phyloP scores from a whole-genome alignment of 2,113 vertebrate genomes.

The Platycercus adscitus region DNA sequence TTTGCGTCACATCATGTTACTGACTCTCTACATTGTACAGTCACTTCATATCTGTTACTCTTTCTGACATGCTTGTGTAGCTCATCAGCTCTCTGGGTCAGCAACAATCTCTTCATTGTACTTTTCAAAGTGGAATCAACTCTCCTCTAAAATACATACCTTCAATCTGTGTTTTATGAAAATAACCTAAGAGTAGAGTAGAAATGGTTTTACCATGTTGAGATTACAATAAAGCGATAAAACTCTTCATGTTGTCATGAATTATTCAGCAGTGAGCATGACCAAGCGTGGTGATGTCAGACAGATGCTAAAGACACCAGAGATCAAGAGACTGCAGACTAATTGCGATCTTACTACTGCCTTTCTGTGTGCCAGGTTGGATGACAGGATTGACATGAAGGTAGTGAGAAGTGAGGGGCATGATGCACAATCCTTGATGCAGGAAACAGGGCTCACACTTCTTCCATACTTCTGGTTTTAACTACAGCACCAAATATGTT shows the following conservation, averaged over 20 bases:
- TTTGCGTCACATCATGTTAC: rapidly evolving
- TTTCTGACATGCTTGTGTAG: neutral
- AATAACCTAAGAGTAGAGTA: neutral
- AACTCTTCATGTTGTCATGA: neutral
- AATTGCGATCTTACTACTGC: rapidly evolving
- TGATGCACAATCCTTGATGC: neutral
- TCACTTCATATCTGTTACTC: neutral
- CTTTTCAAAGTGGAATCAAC: neutral
- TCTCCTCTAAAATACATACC: neutral
- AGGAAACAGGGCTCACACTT: neutral
- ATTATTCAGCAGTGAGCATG: neutral
- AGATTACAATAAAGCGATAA: neutral
- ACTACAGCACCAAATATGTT: neutral
- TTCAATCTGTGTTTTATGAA: neutral
- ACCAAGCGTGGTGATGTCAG: neutral
- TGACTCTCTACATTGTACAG: neutral
- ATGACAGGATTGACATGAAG: neutral
- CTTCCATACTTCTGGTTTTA: neutral
- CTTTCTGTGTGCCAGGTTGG: neutral
- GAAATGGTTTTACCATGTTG: neutral
- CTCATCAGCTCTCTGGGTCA: neutral
- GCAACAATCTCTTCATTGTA: neutral
- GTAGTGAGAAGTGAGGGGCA: neutral
- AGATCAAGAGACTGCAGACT: neutral
- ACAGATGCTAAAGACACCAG: neutral